Conservation (phyloP, 2,797 vertebrate genomes). For the Hozukius guyotensis region DNA sequence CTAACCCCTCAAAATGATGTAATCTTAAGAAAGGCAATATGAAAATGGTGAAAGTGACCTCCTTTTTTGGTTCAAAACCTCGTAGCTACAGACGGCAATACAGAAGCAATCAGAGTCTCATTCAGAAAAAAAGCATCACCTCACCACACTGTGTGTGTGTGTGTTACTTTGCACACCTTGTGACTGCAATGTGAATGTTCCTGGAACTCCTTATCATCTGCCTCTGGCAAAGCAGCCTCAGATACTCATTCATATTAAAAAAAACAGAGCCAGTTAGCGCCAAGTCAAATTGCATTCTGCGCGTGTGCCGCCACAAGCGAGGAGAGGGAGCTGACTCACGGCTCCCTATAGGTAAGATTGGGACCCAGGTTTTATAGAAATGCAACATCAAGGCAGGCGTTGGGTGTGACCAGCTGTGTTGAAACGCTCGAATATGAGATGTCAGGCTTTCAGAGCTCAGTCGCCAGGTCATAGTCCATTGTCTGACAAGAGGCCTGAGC, state of each 20-base stretch:
- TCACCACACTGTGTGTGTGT: background rate
- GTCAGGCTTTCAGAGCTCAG: slow-evolving; percentile 4
- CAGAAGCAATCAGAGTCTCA: background rate
- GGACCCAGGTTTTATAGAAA: background rate
- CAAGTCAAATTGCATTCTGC: background rate
- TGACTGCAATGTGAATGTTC: background rate
- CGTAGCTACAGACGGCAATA: background rate
- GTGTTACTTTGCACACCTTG: background rate
- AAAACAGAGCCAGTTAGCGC: background rate
- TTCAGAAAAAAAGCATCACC: background rate
- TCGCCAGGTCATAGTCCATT: background rate
- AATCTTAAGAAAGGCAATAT: slow-evolving; percentile 4
- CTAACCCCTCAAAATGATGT: slow-evolving; percentile 10
- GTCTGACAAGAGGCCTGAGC: background rate
- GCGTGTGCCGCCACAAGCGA: background rate
- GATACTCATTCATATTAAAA: background rate
- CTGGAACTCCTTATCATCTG: background rate
- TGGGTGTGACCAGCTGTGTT: background rate
- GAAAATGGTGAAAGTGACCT: background rate
- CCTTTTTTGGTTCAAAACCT: background rate
- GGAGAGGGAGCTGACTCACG: background rate
- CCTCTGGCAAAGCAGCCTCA: background rate
- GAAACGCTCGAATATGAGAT: background rate
- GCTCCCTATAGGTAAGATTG: background rate
- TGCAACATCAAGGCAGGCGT: background rate